These are phyloP conservation scores for Lepidocyrtinus sp. DNA, from an alignment of 2,888 invertebrate genomes.

Conservation along the genomic window DNA sequence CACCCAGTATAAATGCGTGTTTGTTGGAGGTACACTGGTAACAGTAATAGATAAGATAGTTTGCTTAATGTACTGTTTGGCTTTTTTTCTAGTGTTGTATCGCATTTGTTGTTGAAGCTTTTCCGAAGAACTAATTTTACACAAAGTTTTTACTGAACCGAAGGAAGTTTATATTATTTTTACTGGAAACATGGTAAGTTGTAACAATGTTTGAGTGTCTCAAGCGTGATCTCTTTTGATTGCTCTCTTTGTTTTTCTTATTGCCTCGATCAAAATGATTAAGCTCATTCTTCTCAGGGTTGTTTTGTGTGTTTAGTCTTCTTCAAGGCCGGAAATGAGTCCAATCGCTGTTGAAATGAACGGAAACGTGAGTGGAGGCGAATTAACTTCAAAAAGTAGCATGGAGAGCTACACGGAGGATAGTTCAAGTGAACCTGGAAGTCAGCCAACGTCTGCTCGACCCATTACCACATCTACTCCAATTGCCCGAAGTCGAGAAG, in stretches of 20 bases:
- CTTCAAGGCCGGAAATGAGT: conserved; percentile 60
- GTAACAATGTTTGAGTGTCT: neutral
- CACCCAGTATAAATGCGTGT: too few relatives aligned
- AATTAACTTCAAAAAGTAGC: conserved; percentile 60
- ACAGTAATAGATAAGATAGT: too few relatives aligned
- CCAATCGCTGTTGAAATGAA: conserved; percentile 65
- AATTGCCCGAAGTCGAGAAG: conserved; percentile 64
- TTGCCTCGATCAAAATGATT: neutral
- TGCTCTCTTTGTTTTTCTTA: neutral
- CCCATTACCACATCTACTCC: conserved; percentile 64
- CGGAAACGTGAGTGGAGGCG: conserved; percentile 62
- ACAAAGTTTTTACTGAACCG: conserved; percentile 1
- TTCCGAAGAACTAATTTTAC: conserved; percentile 10
- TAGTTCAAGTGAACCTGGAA: conserved; percentile 60
- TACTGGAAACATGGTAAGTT: conserved; percentile 2
- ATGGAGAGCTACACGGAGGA: conserved; percentile 59
- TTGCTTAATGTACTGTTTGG: neutral
- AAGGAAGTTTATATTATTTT: conserved; percentile 5
- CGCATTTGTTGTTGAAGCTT: too few relatives aligned
- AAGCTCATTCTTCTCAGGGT: neutral
- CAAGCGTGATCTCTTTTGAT: neutral
- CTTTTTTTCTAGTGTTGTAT: conserved; percentile 3
- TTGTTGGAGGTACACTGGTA: too few relatives aligned
- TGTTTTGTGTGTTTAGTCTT: conserved; percentile 33
- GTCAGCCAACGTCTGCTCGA: conserved; percentile 57